These are phyloP conservation scores for Eulemur rufifrons DNA, from an alignment of 2,113 vertebrate genomes.

Conservation along the genomic window DNA sequence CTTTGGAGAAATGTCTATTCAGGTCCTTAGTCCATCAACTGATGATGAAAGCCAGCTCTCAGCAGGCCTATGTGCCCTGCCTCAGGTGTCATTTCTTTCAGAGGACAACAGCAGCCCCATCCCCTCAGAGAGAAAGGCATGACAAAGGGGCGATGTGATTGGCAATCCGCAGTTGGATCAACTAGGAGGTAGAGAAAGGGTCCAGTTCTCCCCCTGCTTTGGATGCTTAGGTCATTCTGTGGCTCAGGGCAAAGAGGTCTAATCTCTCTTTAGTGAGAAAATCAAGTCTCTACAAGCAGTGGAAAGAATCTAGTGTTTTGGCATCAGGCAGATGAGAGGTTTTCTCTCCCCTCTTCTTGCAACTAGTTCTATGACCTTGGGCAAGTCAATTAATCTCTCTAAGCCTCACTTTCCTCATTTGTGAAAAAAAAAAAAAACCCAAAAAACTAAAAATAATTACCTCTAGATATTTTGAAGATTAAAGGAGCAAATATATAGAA, in stretches of 20 bases:
- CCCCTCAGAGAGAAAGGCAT: background rate
- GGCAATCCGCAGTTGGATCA: background rate
- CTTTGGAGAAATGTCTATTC: background rate
- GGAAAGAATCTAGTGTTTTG: background rate
- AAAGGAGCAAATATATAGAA: background rate
- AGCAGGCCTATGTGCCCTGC: background rate
- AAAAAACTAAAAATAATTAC: background rate
- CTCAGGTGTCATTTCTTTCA: background rate
- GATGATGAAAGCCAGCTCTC: background rate
- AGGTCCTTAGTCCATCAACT: background rate
- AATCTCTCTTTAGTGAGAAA: background rate
- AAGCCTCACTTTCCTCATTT: background rate
- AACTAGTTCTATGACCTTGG: background rate
- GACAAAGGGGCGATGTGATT: background rate
- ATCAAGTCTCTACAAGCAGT: background rate
- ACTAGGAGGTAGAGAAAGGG: background rate
- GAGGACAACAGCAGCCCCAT: background rate
- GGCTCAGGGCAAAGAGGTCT: background rate
- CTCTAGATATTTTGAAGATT: background rate
- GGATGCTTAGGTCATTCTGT: background rate
- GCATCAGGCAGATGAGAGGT: background rate
- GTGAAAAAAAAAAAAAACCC: background rate
- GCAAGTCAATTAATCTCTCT: background rate
- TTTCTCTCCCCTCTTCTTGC: background rate
- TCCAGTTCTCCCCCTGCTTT: background rate